Percentiles rank a stretch among this genome's conserved stretches.
Evolutionary conservation across 2,888 invertebrate species (phyloP).

Genomic region (Lasioglossum pauxillum): DNA sequence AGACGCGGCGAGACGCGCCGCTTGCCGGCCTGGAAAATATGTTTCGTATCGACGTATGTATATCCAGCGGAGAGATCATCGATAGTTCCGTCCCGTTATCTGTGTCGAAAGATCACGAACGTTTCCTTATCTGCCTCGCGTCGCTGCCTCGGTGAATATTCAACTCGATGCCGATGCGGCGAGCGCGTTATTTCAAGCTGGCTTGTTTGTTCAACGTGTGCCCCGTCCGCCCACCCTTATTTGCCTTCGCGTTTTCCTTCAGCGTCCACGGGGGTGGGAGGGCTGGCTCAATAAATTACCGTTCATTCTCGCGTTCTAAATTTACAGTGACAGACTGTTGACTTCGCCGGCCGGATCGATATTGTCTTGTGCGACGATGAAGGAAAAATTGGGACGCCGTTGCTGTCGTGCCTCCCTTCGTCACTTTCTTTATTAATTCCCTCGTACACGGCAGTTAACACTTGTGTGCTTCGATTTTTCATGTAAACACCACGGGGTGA

Average conservation of each 20-base stretch:
- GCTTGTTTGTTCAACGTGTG: constrained; percentile 51
- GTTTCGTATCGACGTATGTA: constrained; percentile 35
- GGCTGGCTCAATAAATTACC: constrained; percentile 23
- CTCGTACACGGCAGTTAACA: not conserved
- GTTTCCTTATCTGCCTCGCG: constrained; percentile 46
- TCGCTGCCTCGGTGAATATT: constrained; percentile 45
- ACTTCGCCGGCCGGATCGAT: not conserved
- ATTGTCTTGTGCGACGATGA: not conserved
- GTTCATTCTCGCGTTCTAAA: constrained; percentile 49
- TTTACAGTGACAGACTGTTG: constrained; percentile 17
- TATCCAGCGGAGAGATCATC: constrained; percentile 43
- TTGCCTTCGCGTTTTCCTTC: constrained; percentile 31
- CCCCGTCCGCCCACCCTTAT: constrained; percentile 29
- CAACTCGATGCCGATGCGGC: constrained; percentile 22
- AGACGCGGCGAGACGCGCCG: constrained; percentile 9
- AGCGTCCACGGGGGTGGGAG: not conserved
- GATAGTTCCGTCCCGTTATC: constrained; percentile 42
- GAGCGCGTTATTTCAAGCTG: constrained; percentile 42
- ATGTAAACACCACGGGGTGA: not conserved
- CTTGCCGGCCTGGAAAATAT: constrained; percentile 39
- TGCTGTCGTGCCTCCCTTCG: not conserved
- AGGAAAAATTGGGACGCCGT: not conserved
- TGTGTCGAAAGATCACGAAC: constrained; percentile 52
- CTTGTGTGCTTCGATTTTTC: not conserved
- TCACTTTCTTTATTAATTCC: not conserved